Percentiles rank a stretch among this genome's conserved stretches.
Evolutionary conservation across 1,140 invertebrate genomes (phyloP).

Genomic region (Drosophila sulfurigaster): DNA sequence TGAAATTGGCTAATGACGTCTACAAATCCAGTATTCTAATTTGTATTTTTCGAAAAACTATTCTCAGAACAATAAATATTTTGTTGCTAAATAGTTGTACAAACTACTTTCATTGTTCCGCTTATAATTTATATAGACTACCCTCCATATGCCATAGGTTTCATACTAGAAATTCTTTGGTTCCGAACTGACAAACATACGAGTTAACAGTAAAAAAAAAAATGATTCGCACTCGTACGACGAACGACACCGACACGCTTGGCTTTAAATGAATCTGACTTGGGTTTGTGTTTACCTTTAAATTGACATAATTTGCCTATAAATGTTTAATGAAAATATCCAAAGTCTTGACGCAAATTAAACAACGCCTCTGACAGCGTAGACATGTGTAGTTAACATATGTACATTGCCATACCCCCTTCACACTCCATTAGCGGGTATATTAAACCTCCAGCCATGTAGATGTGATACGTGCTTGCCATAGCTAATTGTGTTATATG

Average conservation of each 20-base stretch:
- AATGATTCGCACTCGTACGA: not conserved
- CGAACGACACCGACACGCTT: conserved; percentile 6
- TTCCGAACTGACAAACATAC: too few relatives aligned
- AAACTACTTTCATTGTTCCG: too few relatives aligned
- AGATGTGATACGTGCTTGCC: conserved; percentile 5
- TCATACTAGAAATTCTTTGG: not conserved
- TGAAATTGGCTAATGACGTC: not conserved
- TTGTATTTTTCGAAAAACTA: conserved; percentile 5
- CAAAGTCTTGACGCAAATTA: conserved; percentile 42
- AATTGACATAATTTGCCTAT: conserved; percentile 83
- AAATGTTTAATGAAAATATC: conserved; percentile 70
- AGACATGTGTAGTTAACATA: conserved; percentile 27
- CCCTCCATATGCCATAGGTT: not conserved
- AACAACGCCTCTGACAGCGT: conserved; percentile 11
- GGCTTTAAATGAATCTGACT: conserved; percentile 13
- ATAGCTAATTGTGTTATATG: conserved; percentile 1
- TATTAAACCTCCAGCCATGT: not conserved
- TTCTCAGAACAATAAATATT: too few relatives aligned
- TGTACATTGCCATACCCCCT: conserved; percentile 10
- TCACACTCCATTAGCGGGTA: not conserved
- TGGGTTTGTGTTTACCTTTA: conserved; percentile 69
- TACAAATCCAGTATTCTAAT: conserved; percentile 2
- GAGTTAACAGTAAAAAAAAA: too few relatives aligned
- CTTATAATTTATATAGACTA: too few relatives aligned
- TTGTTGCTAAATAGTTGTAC: too few relatives aligned